Percentiles rank a stretch among this genome's conserved stretches.
These are phyloP conservation scores for Cynopterus brachyotis DNA, from an alignment of 2,113 vertebrate species.

Conservation along the genomic window DNA sequence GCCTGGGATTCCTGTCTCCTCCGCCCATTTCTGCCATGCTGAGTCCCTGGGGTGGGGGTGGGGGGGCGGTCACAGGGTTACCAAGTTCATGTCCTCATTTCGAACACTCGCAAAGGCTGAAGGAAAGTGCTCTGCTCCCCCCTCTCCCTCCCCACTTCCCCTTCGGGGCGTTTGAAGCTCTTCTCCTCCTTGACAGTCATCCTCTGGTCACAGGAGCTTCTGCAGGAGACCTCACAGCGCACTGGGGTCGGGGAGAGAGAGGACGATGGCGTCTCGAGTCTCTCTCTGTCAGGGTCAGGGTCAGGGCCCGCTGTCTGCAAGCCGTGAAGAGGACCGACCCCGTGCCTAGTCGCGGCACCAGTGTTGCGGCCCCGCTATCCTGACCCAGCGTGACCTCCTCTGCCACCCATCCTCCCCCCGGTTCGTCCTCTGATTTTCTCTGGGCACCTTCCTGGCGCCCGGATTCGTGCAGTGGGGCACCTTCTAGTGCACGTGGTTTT, in stretches of 20 bases:
- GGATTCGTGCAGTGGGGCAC: neutral
- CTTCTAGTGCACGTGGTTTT: neutral
- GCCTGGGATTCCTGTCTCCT: neutral
- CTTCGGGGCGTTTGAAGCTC: neutral
- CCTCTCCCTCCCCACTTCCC: neutral
- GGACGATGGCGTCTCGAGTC: neutral
- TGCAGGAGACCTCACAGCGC: neutral
- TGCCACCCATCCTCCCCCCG: neutral
- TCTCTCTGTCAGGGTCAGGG: neutral
- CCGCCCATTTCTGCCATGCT: neutral
- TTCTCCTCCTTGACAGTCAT: neutral
- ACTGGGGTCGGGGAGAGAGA: neutral
- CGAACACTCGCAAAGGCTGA: neutral
- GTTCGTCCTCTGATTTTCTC: neutral
- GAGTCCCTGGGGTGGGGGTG: neutral
- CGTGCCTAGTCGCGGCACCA: neutral
- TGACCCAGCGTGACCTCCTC: neutral
- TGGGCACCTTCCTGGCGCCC: neutral
- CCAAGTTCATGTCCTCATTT: neutral
- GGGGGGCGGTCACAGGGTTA: neutral
- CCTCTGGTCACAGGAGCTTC: neutral
- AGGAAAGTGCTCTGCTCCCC: neutral
- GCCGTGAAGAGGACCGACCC: neutral
- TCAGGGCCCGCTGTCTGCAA: neutral
- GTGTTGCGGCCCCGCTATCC: neutral